phyloP scores from a whole-genome alignment of 2,113 vertebrate species.

The Phalacrocorax aristotelis region DNA sequence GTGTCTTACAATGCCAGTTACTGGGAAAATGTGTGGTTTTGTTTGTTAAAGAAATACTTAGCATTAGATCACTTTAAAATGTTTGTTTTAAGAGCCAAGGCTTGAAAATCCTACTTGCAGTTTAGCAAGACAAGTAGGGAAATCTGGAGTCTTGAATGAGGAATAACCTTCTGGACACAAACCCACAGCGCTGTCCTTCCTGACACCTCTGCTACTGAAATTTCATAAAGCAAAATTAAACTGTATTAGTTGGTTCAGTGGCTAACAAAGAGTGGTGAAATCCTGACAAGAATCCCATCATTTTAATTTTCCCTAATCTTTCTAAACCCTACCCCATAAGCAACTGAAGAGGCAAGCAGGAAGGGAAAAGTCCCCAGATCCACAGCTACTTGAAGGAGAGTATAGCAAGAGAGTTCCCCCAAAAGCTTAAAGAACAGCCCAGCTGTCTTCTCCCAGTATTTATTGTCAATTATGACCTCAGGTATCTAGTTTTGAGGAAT shows the following conservation, averaged over 20 bases:
- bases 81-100: neutral
- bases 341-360: neutral
- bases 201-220: neutral
- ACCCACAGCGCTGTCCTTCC: neutral
- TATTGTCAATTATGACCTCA: neutral
- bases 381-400: neutral
- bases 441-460: neutral
- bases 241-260: neutral
- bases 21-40: neutral
- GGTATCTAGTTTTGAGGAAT: neutral
- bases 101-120: neutral
- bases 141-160: neutral
- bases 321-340: neutral
- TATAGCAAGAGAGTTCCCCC: neutral
- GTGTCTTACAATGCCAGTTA: neutral
- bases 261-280: neutral
- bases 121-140: neutral
- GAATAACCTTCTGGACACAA: neutral
- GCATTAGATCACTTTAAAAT: neutral
- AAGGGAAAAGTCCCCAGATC: neutral
- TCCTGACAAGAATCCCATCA: accelerated
- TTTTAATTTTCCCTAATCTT: neutral
- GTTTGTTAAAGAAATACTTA: neutral
- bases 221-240: neutral
- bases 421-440: neutral